Evolutionary conservation across 1,140 invertebrate genomes (phyloP), one percentile per base, ranked within the genome.

Genomic region (Nixonia krombeini): DNA sequence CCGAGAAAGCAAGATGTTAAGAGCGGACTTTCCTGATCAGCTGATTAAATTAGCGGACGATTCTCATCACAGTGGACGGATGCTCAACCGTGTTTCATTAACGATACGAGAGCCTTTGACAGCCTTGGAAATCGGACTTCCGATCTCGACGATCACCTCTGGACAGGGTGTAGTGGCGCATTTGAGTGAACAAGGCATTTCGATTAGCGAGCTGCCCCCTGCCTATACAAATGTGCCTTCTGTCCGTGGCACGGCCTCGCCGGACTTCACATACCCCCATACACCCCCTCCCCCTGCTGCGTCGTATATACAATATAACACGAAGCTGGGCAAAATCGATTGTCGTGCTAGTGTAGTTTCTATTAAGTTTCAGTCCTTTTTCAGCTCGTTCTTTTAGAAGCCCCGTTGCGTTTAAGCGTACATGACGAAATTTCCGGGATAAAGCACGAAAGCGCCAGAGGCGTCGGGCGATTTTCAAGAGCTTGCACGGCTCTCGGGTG

Each of bases 181-280:
- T 71, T 68, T 38, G 49, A 37, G 44, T 41, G 70, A 77, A 79
- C 73, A 79, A 73, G 75, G 72, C 64, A 76, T 76, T 79, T 81
- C 76, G 74, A 81, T 81, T 75, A 78, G 73, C 59, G 53, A 29
- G 15, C 13, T 9, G 10, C 2, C 46, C 53, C 55, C 49, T 25
- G 52, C 35, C 50, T 35, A 50, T 47, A 64, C 53, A 53, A 69
- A 69, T 64, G 55, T 56, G 52, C 57, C 50, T 73, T 64, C 67
- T 67, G 59, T 57, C 49, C 40, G 38, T 61, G 53, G 58, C 70
- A 73, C 28, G 63, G 49, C 8, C 51, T 51, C 51, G 21, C 50
- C 45, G 15, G 38, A 28, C 41, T 52, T 58, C 49, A 38, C 37
- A 31, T 53, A 12, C 46, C 51, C 41, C 46, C 47, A 41, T 53